Conservation (phyloP, 2,113 vertebrate genomes). For the Mesoclemmys tuberculata region DNA sequence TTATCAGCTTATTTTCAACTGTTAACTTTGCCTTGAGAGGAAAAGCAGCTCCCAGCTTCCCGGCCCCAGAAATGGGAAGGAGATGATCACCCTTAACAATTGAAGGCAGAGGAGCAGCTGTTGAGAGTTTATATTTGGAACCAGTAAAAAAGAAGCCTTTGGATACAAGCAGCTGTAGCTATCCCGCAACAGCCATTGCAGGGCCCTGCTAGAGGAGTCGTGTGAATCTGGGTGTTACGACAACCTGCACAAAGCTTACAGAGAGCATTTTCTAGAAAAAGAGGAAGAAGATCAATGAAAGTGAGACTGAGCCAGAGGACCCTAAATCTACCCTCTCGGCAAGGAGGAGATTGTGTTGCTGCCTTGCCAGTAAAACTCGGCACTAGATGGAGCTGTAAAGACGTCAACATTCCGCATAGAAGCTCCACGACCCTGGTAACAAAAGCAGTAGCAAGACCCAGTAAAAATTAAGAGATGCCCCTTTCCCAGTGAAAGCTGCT, state of each 20-base stretch:
- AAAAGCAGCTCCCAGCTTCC: neutral
- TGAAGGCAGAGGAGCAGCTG: neutral
- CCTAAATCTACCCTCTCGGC: neutral
- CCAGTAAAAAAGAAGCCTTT: neutral
- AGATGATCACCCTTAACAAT: fast-evolving
- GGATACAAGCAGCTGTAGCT: neutral
- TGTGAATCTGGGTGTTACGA: neutral
- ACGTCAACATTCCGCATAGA: neutral
- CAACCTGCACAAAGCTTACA: neutral
- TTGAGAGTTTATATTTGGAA: neutral
- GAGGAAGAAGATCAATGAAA: fast-evolving
- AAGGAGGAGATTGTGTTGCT: fast-evolving
- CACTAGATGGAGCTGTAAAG: neutral
- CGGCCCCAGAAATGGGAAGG: neutral
- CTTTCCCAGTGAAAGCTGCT: fast-evolving
- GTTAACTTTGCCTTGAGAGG: fast-evolving
- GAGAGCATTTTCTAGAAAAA: neutral
- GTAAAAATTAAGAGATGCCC: neutral
- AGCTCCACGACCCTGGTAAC: neutral
- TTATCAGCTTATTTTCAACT: neutral
- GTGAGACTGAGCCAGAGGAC: neutral
- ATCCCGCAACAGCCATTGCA: fast-evolving
- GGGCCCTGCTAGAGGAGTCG: neutral
- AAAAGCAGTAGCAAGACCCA: neutral
- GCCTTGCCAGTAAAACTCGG: neutral